Conservation (phyloP, 2,888 invertebrate species). For the Serrognathus titanus region DNA sequence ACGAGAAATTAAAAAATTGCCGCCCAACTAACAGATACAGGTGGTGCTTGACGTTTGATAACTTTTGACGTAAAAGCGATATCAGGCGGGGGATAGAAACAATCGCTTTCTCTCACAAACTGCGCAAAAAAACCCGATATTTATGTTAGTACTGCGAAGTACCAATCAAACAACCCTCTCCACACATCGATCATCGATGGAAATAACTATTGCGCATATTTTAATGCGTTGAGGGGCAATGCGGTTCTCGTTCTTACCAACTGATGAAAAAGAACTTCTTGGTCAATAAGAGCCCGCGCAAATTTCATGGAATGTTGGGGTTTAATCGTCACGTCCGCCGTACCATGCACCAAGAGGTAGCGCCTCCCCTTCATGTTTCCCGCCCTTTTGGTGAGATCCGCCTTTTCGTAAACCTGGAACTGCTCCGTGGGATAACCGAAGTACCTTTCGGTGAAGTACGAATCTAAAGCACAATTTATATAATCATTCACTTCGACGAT, state of each 20-base stretch:
- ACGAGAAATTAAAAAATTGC: too few relatives aligned
- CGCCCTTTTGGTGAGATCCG: constrained; percentile 76
- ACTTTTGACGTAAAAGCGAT: too few relatives aligned
- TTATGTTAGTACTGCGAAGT: too few relatives aligned
- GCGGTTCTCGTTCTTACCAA: constrained; percentile 57
- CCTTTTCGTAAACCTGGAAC: constrained; percentile 66
- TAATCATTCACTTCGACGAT: neutral
- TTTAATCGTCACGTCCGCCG: constrained; percentile 81
- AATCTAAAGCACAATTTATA: constrained; percentile 57
- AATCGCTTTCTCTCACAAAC: neutral
- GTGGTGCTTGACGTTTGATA: too few relatives aligned
- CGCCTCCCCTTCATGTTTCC: constrained; percentile 68
- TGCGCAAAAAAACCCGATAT: neutral
- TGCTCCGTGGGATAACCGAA: constrained; percentile 71
- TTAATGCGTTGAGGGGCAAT: too few relatives aligned
- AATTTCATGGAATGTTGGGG: constrained; percentile 84
- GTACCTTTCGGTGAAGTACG: constrained; percentile 88
- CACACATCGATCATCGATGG: too few relatives aligned
- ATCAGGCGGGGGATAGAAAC: too few relatives aligned
- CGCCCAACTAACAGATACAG: neutral
- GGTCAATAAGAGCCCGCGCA: constrained; percentile 76
- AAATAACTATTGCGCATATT: too few relatives aligned
- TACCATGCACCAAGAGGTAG: constrained; percentile 74
- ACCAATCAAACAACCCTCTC: too few relatives aligned
- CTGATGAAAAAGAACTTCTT: constrained; percentile 77